These are phyloP conservation scores for Agelaius phoeniceus DNA, from an alignment of 2,113 vertebrate genomes.

Conservation along the genomic window DNA sequence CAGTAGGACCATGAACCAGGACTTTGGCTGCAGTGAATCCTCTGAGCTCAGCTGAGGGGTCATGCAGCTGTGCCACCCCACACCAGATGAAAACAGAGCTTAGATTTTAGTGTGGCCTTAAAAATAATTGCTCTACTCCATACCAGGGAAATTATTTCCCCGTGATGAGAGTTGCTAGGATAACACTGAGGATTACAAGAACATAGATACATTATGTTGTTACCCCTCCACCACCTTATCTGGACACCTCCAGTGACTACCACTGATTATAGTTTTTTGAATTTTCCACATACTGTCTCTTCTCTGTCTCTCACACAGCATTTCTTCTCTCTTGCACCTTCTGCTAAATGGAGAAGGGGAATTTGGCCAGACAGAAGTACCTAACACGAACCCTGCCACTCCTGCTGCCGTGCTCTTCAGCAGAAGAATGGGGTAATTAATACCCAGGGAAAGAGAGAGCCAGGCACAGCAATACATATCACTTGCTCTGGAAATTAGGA, in stretches of 20 bases:
- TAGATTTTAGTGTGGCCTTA: background rate
- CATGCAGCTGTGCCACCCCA: background rate
- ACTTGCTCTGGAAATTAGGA: conserved; percentile 1
- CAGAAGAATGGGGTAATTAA: background rate
- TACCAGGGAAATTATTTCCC: background rate
- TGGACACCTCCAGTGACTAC: background rate
- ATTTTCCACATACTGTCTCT: background rate
- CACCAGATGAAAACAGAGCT: background rate
- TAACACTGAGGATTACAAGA: background rate
- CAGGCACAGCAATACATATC: background rate
- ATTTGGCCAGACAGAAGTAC: background rate
- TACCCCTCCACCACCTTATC: background rate
- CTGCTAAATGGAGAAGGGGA: background rate
- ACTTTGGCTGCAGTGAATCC: background rate
- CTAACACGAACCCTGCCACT: background rate
- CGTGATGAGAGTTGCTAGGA: background rate
- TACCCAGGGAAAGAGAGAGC: background rate
- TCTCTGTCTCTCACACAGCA: rapidly evolving
- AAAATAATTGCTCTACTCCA: background rate
- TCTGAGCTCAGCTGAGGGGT: background rate
- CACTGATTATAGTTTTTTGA: background rate
- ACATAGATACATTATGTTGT: background rate
- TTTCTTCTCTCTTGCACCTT: background rate
- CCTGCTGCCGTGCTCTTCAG: background rate
- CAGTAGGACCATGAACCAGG: background rate